Base-by-base conservation (phyloP, 2,113 vertebrate species). In the Vidua chalybeata region DNA sequence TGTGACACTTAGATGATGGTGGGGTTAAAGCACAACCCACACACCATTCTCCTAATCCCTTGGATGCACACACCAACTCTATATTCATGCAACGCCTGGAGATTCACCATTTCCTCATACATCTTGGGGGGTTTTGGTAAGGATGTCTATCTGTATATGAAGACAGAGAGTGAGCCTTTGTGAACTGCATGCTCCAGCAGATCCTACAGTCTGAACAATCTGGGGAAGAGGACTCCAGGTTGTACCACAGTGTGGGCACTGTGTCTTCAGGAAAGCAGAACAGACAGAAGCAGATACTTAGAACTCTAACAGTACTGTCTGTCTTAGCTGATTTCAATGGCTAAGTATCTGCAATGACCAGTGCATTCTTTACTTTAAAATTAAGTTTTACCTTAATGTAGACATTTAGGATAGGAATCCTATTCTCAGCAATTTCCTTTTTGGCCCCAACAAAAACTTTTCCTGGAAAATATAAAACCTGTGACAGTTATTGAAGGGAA, bases 381-480 rank as follows among this genome's bases (percentile, higher is more conserved):
- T 62, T 7, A n/a, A 8, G 8, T 11, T 41, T 77, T 98, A 99
- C 99, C 99, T 99, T 99, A 97, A 99, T 99, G 97, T 99, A 99
- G 17, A 96, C 94, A 37, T 99, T 99, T 91, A 99, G 98, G 59
- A 98, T 97, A 4, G 99, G 98, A 74, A 99, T 99, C 73, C 99
- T 96, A 86, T 59, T 97, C 93, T 99, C 99, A 3, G 99, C 99
- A 19, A 99, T 99, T 96, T 99, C 99, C 93, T 97, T 97, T 86
- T 99, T 99, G 95, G 98, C 98, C 9, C 99, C 99, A 49, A 99
- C 83, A 93, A 96, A 99, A 96, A 99, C 97, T 91, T 99, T 99
- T 66, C 98, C 99, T 99, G 76, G 15, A 97, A 96, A 80, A 73
- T 81, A 96, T 51, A 90, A 84, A 87, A 85, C 51, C 9, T 85